phyloP scores from a whole-genome alignment of 2,888 invertebrate species.

The Baccha elongata region DNA sequence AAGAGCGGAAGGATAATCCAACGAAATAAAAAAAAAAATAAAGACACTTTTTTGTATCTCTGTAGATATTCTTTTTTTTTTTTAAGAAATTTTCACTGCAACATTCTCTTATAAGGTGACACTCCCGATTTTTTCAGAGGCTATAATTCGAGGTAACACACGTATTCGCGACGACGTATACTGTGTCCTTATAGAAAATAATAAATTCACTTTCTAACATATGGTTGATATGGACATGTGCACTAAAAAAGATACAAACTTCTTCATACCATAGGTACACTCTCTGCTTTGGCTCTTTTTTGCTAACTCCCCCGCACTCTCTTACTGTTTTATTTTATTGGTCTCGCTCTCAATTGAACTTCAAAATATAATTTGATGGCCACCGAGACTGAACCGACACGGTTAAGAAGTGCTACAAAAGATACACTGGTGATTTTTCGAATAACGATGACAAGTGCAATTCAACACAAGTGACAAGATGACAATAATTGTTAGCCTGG shows the following conservation, averaged over 20 bases:
- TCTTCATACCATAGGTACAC: constrained; percentile 28
- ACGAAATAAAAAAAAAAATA: constrained; percentile 30
- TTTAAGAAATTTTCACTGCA: constrained; percentile 44
- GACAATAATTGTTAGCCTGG: not conserved
- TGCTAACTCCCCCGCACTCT: constrained; percentile 17
- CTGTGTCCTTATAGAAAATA: constrained; percentile 48
- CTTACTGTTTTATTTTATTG: not conserved
- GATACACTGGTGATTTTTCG: not conserved
- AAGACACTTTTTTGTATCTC: constrained; percentile 10
- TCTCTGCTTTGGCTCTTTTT: constrained; percentile 18
- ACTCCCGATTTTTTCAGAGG: constrained; percentile 32
- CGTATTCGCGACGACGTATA: constrained; percentile 54
- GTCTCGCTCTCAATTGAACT: constrained; percentile 31
- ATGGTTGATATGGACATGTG: constrained; percentile 35
- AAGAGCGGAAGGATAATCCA: constrained; percentile 50
- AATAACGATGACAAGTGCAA: constrained; percentile 6
- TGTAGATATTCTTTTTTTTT: constrained; percentile 5
- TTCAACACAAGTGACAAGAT: not conserved
- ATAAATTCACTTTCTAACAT: constrained; percentile 59
- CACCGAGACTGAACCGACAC: constrained; percentile 15
- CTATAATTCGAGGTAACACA: constrained; percentile 1
- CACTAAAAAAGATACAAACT: constrained; percentile 38
- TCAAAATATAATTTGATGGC: constrained; percentile 45
- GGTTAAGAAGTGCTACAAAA: not conserved
- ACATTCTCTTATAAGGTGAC: constrained; percentile 32